Evolutionary conservation across 2,113 vertebrate species (phyloP).

Genomic region (Merops nubicus): DNA sequence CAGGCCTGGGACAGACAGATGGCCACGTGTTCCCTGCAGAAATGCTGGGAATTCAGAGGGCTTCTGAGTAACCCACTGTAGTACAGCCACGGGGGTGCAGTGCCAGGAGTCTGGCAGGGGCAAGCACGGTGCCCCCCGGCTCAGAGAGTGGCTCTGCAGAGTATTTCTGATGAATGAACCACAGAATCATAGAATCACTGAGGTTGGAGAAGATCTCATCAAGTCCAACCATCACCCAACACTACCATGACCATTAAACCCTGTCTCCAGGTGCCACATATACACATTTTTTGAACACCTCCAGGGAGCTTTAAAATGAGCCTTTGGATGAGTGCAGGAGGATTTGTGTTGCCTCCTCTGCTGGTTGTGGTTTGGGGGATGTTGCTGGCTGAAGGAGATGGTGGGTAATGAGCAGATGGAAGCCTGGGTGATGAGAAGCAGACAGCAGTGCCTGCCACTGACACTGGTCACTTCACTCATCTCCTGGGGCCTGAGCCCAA

Average conservation of each 20-base stretch:
- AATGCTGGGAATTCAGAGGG: neutral
- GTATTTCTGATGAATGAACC: neutral
- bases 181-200: no score
- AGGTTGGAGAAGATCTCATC: no score
- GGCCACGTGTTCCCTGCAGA: constrained; percentile 12
- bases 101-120: neutral
- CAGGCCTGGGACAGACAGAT: constrained; percentile 8
- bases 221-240: no score
- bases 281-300: no score
- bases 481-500: neutral
- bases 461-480: neutral
- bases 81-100: neutral
- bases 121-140: neutral
- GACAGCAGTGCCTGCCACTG: neutral
- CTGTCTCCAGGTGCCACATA: no score
- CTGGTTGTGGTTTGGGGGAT: neutral
- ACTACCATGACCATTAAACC: no score
- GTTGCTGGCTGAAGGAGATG: neutral
- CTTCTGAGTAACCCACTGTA: neutral
- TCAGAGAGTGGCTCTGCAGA: neutral
- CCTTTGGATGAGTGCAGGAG: neutral
- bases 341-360: neutral
- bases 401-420: neutral
- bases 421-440: neutral
- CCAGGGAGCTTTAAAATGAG: neutral